Base-by-base conservation (phyloP, 2,888 invertebrate species). In the Nesidiocoris tenuis region DNA sequence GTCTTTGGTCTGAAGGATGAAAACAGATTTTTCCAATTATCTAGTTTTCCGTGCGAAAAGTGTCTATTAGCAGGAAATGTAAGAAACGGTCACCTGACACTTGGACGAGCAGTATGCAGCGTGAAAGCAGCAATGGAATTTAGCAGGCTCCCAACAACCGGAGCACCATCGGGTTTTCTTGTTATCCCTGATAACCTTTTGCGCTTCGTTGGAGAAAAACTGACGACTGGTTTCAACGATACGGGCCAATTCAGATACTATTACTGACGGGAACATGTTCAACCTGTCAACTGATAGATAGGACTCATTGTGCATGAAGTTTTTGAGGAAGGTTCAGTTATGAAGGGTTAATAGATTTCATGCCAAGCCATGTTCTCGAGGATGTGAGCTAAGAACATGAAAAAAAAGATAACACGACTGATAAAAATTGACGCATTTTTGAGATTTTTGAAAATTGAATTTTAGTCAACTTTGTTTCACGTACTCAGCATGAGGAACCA, bases 81-180 rank as follows among this genome's bases (percentile, higher is more conserved):
- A n/a, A n/a, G n/a, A n/a, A n/a, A n/a, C n/a, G n/a, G n/a, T 5
- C 54, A 72, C 72, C 63, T 72, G 72, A 54, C 72, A 72, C 5
- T 9, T 2, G 22, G 2, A 3, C 2, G 72, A 72, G 54, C 72
- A 72, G 21, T 72, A 72, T 0, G 72, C 61, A 19, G 72, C 72
- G 17, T 19, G 21, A 61, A 72, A 72, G 39, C 72, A 72, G 39
- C 72, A 72, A 39, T 72, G 72, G 22, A 72, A 72, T 1, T 17
- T 19, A 9, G 72, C 72, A n/a, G 39, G 1, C 16, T 61, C 9
- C 16, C 18, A 19, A 72, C 72, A 72, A 25, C 1, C 12, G 2
- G 21, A n/a, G 54, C 72, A 72, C 72, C 72, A 72, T 7, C 72
- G 61, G 2, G 39, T 7, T 23, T 54, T 72, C n/a, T 72, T 72